These are phyloP conservation scores for Cyphomyrmex costatus DNA, from an alignment of 1,140 invertebrate species.

Conservation along the genomic window DNA sequence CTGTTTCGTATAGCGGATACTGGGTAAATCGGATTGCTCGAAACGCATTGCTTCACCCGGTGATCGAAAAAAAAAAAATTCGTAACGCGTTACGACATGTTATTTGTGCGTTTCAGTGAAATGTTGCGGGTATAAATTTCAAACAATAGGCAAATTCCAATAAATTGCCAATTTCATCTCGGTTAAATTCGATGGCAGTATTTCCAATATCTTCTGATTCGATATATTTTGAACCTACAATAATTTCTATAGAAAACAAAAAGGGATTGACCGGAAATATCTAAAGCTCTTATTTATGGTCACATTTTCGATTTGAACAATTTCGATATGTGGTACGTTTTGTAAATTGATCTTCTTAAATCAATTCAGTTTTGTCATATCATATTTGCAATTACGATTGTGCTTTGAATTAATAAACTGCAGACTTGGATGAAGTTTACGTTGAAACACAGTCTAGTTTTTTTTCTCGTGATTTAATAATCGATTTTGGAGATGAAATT, in stretches of 20 bases:
- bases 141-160: conserved; percentile 46
- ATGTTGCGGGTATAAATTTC: conserved; percentile 61
- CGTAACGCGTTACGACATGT: conserved; percentile 44
- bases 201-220: conserved; percentile 37
- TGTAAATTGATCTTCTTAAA: background rate
- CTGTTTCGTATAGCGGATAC: conserved; percentile 8
- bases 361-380: background rate
- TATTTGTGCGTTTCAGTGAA: conserved; percentile 43
- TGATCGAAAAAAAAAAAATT: conserved; percentile 34
- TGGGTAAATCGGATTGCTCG: conserved; percentile 50
- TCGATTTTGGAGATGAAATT: background rate
- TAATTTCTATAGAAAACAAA: conserved; percentile 15
- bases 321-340: background rate
- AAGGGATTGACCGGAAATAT: background rate
- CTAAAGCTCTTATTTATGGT: background rate
- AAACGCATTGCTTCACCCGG: conserved; percentile 21
- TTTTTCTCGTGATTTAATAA: background rate
- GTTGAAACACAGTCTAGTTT: background rate
- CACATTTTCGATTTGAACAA: background rate
- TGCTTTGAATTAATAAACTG: conserved; percentile 9
- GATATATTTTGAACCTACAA: conserved; percentile 23
- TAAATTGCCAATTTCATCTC: conserved; percentile 58
- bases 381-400: background rate
- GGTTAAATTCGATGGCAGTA: conserved; percentile 45
- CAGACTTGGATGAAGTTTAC: background rate